These are phyloP conservation scores for Meloidogyne hapla DNA, from an alignment of 1,140 invertebrate species.

Conservation along the genomic window DNA sequence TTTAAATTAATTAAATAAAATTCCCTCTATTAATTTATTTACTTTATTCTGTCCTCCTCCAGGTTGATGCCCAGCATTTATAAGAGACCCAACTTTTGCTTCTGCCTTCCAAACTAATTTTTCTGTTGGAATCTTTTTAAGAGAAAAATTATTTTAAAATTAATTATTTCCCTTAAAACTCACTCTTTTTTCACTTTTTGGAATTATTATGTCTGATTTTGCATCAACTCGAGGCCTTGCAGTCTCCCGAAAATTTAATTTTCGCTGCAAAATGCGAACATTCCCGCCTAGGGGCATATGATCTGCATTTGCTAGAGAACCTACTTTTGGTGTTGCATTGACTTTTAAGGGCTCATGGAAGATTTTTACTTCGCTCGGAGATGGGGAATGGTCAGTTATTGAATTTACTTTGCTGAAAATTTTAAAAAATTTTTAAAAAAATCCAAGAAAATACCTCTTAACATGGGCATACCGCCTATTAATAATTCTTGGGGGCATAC, in stretches of 20 bases:
- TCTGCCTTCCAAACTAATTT: slow-evolving; percentile 83
- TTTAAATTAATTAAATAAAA: not conserved
- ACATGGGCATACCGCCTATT: slow-evolving; percentile 26
- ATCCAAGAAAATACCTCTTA: not conserved
- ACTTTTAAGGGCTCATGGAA: slow-evolving; percentile 53
- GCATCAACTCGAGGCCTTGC: slow-evolving; percentile 73
- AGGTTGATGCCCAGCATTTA: slow-evolving; percentile 81
- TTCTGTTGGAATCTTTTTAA: slow-evolving; percentile 40
- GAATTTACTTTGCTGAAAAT: slow-evolving; percentile 35
- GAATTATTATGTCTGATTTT: slow-evolving; percentile 33
- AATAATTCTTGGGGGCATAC: slow-evolving; percentile 1
- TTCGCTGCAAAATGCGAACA: slow-evolving; percentile 76
- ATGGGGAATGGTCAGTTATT: slow-evolving; percentile 33
- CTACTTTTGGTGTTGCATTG: slow-evolving; percentile 58
- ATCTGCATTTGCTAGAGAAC: slow-evolving; percentile 60
- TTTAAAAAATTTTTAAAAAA: not conserved
- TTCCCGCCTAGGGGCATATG: slow-evolving; percentile 49
- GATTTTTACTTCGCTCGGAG: slow-evolving; percentile 33
- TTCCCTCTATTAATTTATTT: slow-evolving; percentile 67
- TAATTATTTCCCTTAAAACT: not conserved
- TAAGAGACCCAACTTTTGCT: slow-evolving; percentile 86
- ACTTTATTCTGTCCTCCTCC: slow-evolving; percentile 88
- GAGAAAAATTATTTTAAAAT: slow-evolving; percentile 1
- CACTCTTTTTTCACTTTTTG: slow-evolving; percentile 49
- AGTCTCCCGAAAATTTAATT: slow-evolving; percentile 85